Base-by-base conservation (phyloP, 2,797 vertebrate species). In the Carduelis carduelis region DNA sequence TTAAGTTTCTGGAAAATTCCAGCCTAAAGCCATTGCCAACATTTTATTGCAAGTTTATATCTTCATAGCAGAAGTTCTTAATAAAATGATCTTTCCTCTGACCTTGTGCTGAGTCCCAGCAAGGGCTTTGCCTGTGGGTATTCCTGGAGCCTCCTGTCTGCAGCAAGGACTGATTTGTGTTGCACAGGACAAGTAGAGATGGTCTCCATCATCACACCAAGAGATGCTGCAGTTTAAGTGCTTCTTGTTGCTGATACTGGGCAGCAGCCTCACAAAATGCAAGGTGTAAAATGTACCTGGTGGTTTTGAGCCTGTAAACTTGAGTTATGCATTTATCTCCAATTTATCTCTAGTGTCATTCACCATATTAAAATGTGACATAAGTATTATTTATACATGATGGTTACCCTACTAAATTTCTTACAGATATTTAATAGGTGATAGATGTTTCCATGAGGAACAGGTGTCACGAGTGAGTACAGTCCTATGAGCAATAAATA, bases 41-140 rank as follows among this genome's bases (percentile, higher is more conserved):
- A 20, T 89, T 91, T 91, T 78, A 96, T 81, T 94, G 65, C 68
- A 83, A 61, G 24, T 81, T 94, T 65, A 55, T 82, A 61, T 65
- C 49, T 81, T 84, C 53, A 59, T 34, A 83, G 55, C 82, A 80
- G 80, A 94, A 94, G 63, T 75, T 68, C 26, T 57, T 44, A 50
- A 71, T 68, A 87, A 95, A 96, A 94, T 75, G 39, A 81, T 9
- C 71, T 89, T 96, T 85, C 50, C 46, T 92, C 50, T 87, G 81
- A 85, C 87, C 84, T 94, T 44, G 27, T 59, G 71, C 57, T 65
- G 57, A 68, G 65, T 83, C 57, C 41, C 81, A 85, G 35, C 63
- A 53, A n/a, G 9, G 75, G 50, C 30, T 52, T 87, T 89, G 79
- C 90, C 92, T 66, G 28, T 80, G 89, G 57, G 46, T 57, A 61